A percentile compares a stretch with the other conserved stretches of the same genome.
These are phyloP conservation scores for Hucho hucho DNA, from an alignment of 2,113 vertebrate genomes.

Conservation along the genomic window DNA sequence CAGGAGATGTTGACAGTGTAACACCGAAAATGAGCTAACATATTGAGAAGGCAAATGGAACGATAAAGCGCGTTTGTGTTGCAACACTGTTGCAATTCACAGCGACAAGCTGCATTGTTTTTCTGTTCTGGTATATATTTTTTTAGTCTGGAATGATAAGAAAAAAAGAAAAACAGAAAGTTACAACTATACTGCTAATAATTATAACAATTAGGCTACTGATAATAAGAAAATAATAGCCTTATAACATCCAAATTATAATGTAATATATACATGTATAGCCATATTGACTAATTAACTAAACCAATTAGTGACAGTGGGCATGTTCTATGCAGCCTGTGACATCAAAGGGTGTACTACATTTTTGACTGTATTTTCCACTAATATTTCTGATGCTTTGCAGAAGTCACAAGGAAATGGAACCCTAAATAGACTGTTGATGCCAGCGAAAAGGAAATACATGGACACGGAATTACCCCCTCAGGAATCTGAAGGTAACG, in stretches of 20 bases:
- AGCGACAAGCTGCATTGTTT: neutral
- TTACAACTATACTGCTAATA: neutral
- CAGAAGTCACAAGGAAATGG: slow-evolving; percentile 87
- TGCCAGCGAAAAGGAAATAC: slow-evolving; percentile 80
- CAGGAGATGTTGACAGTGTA: slow-evolving; percentile 26
- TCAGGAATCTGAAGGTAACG: slow-evolving; percentile 91
- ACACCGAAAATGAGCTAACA: slow-evolving; percentile 54
- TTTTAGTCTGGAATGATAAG: neutral
- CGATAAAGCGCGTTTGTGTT: slow-evolving; percentile 52
- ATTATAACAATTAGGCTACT: neutral
- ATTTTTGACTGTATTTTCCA: slow-evolving; percentile 35
- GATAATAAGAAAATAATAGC: neutral
- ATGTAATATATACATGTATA: neutral
- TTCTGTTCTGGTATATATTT: neutral
- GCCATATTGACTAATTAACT: neutral
- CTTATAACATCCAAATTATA: too few relatives aligned
- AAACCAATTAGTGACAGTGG: neutral
- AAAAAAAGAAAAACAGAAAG: neutral
- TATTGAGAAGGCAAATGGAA: slow-evolving; percentile 30
- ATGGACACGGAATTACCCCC: slow-evolving; percentile 83
- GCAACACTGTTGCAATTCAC: slow-evolving; percentile 14
- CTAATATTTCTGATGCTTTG: slow-evolving; percentile 58
- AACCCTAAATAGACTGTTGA: slow-evolving; percentile 80
- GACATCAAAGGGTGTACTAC: slow-evolving; percentile 6
- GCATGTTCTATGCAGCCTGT: slow-evolving; percentile 5